These are phyloP conservation scores for Drosophila punjabiensis DNA, from an alignment of 1,140 invertebrate species.

Conservation along the genomic window DNA sequence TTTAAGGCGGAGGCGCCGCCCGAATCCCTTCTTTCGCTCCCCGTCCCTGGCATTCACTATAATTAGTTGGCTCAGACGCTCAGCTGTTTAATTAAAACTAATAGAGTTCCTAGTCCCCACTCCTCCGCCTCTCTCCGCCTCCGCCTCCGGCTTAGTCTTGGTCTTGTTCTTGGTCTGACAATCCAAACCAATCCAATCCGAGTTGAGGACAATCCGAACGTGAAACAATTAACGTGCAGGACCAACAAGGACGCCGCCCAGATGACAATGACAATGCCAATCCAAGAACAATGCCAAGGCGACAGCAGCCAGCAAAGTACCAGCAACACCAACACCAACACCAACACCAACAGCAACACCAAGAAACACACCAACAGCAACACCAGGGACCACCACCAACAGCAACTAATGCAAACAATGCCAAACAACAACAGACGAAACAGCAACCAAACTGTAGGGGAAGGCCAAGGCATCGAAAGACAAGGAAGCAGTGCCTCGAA, in stretches of 20 bases:
- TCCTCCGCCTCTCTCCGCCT: background rate
- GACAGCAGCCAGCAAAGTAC: slow-evolving; percentile 33
- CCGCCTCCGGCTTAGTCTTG: background rate
- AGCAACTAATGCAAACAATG: slow-evolving; percentile 60
- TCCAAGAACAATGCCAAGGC: slow-evolving; percentile 60
- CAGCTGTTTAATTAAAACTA: slow-evolving; percentile 81
- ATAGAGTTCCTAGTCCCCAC: slow-evolving; percentile 60
- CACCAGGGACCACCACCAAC: slow-evolving; percentile 11
- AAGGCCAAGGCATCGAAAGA: slow-evolving; percentile 20
- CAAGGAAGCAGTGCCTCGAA: slow-evolving; percentile 8
- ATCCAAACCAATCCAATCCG: slow-evolving; percentile 29
- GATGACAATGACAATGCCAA: slow-evolving; percentile 48
- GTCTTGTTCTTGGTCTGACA: background rate
- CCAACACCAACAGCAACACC: background rate
- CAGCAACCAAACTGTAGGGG: slow-evolving; percentile 23
- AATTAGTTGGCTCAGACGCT: slow-evolving; percentile 72
- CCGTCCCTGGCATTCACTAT: slow-evolving; percentile 61
- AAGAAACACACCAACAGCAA: background rate
- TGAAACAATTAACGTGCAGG: slow-evolving; percentile 75
- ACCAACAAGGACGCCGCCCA: slow-evolving; percentile 34
- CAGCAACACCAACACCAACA: background rate
- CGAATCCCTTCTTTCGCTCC: slow-evolving; percentile 19
- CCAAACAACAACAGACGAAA: slow-evolving; percentile 34
- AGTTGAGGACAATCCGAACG: slow-evolving; percentile 60
- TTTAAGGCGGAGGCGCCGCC: slow-evolving; percentile 2